phyloP scores from a whole-genome alignment of 1,140 invertebrate genomes.

The Eubasilissa regina region DNA sequence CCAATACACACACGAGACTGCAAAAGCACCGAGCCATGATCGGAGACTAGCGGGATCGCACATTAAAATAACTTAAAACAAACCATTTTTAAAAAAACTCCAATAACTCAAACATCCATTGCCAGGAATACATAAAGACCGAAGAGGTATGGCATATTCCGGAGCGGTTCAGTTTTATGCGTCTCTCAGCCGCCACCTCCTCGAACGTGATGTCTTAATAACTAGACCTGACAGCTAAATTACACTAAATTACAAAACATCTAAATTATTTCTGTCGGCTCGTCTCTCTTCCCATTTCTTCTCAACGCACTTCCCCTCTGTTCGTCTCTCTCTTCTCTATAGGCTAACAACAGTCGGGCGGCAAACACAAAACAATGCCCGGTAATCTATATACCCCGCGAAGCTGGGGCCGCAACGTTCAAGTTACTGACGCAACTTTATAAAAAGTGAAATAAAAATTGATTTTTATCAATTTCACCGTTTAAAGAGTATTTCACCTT shows the following conservation, averaged over 20 bases:
- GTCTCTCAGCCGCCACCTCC: conserved; percentile 27
- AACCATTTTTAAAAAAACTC: background rate
- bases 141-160: conserved; percentile 15
- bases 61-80: too few species aligned
- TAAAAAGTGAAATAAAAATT: background rate
- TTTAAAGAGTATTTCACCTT: background rate
- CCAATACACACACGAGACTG: too few species aligned
- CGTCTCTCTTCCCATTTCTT: conserved; percentile 29
- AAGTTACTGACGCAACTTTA: background rate
- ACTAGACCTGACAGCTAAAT: conserved; percentile 62
- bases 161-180: conserved; percentile 17
- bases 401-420: background rate
- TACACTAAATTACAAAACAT: conserved; percentile 63
- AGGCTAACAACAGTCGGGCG: conserved; percentile 38
- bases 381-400: conserved; percentile 35
- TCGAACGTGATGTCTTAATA: conserved; percentile 62
- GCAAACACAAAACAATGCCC: conserved; percentile 46
- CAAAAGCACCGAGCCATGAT: background rate
- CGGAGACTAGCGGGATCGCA: background rate
- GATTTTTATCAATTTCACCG: background rate
- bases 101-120: background rate
- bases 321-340: conserved; percentile 23
- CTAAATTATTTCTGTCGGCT: conserved; percentile 61
- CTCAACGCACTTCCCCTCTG: background rate
- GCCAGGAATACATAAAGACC: background rate